These are phyloP conservation scores for Aphidius colemani DNA, from an alignment of 2,888 invertebrate genomes.

Conservation along the genomic window DNA sequence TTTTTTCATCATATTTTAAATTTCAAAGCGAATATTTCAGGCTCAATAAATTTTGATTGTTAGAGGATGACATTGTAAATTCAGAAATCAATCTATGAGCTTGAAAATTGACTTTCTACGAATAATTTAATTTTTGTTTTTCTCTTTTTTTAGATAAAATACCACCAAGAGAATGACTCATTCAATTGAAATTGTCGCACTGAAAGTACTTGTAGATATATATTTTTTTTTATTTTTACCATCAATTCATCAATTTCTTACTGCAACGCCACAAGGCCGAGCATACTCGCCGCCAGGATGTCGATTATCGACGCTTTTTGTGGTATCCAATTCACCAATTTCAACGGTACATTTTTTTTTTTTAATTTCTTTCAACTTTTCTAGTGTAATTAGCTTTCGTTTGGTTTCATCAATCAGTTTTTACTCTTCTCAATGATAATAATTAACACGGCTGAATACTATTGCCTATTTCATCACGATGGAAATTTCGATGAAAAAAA, in stretches of 20 bases:
- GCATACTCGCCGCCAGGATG: slow-evolving; percentile 27
- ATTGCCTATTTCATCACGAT: not conserved
- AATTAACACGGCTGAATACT: not conserved
- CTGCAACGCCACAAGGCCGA: not conserved
- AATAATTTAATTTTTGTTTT: not conserved
- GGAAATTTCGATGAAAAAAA: not conserved
- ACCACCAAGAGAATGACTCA: slow-evolving; percentile 10
- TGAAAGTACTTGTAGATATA: slow-evolving; percentile 43
- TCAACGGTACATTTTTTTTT: slow-evolving; percentile 4
- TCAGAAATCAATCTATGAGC: not conserved
- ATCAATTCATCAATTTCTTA: slow-evolving; percentile 53
- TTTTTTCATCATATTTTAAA: not conserved
- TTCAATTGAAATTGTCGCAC: slow-evolving; percentile 4
- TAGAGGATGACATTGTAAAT: not conserved
- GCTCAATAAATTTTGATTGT: no score
- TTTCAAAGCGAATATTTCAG: no score
- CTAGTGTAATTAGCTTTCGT: not conserved
- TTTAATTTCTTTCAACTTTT: not conserved
- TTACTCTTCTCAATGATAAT: not conserved
- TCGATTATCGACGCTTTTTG: slow-evolving; percentile 32
- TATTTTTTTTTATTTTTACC: slow-evolving; percentile 59
- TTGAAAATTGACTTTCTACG: not conserved
- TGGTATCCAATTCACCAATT: not conserved
- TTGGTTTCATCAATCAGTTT: not conserved
- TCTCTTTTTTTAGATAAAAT: not conserved